Evolutionary conservation across 2,888 invertebrate species (phyloP).

Genomic region (Thecocarcelia acutangulata): DNA sequence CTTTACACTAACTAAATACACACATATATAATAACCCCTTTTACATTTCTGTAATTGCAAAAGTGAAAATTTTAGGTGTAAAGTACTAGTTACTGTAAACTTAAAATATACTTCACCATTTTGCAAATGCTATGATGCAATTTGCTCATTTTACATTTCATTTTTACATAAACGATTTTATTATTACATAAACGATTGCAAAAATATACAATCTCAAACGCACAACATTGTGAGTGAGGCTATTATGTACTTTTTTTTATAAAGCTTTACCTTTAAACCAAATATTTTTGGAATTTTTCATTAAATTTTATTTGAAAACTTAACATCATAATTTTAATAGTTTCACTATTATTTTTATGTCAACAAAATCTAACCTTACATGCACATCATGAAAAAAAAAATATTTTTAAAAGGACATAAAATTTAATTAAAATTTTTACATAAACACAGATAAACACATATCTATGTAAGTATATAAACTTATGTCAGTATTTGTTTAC

Average conservation of each 20-base stretch:
- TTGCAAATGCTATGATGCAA: no score
- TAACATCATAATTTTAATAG: slow-evolving; percentile 39
- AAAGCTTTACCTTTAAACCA: neutral
- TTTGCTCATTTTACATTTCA: no score
- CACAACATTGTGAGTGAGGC: no score
- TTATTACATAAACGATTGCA: no score
- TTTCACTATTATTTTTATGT: slow-evolving; percentile 18
- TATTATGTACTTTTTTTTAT: neutral
- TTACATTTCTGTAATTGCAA: no score
- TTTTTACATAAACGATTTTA: no score
- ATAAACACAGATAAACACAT: neutral
- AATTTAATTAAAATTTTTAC: slow-evolving; percentile 44
- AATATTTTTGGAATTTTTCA: slow-evolving; percentile 40
- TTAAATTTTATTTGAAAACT: slow-evolving; percentile 8
- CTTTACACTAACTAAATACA: no score
- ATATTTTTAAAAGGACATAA: slow-evolving; percentile 8
- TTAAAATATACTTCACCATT: no score
- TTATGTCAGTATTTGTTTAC: slow-evolving; percentile 10
- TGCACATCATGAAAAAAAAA: neutral
- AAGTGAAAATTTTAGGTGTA: no score
- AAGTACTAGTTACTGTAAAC: no score
- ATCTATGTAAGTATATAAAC: neutral
- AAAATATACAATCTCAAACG: no score
- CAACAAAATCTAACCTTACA: slow-evolving; percentile 10
- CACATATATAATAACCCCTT: no score